A percentile compares a stretch with the other conserved stretches of the same genome.
Evolutionary conservation across 2,113 vertebrate species (phyloP).

Genomic region (Pogonocichla stellata): DNA sequence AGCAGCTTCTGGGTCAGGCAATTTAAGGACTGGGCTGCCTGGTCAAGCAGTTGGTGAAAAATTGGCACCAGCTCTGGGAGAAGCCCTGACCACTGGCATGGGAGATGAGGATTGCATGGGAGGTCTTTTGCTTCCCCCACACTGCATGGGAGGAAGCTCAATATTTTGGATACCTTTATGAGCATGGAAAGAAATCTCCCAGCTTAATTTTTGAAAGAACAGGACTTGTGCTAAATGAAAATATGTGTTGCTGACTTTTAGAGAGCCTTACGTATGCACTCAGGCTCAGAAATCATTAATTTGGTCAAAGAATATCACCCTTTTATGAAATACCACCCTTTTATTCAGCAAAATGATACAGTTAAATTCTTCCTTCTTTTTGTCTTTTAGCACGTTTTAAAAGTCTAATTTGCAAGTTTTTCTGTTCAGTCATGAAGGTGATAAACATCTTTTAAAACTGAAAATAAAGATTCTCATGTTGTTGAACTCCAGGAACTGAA

Average conservation of each 20-base stretch:
- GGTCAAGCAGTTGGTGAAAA: background rate
- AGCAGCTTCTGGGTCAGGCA: background rate
- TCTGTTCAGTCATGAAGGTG: background rate
- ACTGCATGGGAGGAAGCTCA: background rate
- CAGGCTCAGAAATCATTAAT: background rate
- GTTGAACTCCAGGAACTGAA: background rate
- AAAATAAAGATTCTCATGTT: background rate
- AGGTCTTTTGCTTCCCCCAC: rapidly evolving
- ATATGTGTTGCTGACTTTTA: background rate
- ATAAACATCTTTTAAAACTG: background rate
- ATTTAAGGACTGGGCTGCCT: background rate
- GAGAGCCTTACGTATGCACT: background rate
- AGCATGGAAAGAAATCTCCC: background rate
- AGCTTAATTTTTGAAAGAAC: background rate
- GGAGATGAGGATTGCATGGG: background rate
- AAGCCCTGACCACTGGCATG: rapidly evolving
- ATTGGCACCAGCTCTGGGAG: background rate
- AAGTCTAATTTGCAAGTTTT: background rate
- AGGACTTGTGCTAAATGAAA: background rate
- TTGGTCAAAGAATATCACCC: background rate
- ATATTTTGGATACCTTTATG: background rate
- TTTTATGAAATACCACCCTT: background rate
- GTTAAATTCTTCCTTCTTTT: background rate
- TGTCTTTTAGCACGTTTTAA: background rate
- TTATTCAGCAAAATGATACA: background rate